These are phyloP conservation scores for Leptobrachium ailaonicum DNA, from an alignment of 2,113 vertebrate species.

Conservation along the genomic window DNA sequence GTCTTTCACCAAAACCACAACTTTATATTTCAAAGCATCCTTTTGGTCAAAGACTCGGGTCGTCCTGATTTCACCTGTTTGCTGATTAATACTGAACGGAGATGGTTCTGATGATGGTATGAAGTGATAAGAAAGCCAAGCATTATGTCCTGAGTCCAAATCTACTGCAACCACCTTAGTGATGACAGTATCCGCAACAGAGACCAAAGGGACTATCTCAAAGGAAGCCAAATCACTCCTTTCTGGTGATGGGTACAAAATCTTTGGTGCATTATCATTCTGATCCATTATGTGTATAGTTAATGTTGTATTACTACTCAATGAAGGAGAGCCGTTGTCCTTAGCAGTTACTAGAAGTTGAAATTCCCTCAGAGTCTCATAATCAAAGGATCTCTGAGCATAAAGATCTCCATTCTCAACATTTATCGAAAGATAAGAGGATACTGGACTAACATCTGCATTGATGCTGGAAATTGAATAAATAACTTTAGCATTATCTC, in stretches of 20 bases:
- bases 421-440: constrained; percentile 52
- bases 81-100: constrained; percentile 52
- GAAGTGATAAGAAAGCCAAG: constrained; percentile 51
- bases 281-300: constrained; percentile 81
- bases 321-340: constrained; percentile 52
- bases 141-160: constrained; percentile 75
- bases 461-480: constrained; percentile 9
- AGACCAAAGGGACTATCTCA: constrained; percentile 30
- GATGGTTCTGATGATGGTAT: neutral
- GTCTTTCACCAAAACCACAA: constrained; percentile 60
- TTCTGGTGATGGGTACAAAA: constrained; percentile 73
- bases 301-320: constrained; percentile 73
- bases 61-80: constrained; percentile 3
- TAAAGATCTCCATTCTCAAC: neutral
- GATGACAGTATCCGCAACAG: constrained; percentile 51
- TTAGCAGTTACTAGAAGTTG: neutral
- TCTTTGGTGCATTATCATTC: constrained; percentile 81
- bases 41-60: constrained; percentile 9
- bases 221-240: constrained; percentile 68
- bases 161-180: constrained; percentile 33
- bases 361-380: constrained; percentile 72
- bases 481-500: neutral
- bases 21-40: constrained; percentile 10
- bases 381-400: constrained; percentile 74
- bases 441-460: neutral